These are phyloP conservation scores for Trachelus tabidus DNA, from an alignment of 2,888 invertebrate species.

Conservation along the genomic window DNA sequence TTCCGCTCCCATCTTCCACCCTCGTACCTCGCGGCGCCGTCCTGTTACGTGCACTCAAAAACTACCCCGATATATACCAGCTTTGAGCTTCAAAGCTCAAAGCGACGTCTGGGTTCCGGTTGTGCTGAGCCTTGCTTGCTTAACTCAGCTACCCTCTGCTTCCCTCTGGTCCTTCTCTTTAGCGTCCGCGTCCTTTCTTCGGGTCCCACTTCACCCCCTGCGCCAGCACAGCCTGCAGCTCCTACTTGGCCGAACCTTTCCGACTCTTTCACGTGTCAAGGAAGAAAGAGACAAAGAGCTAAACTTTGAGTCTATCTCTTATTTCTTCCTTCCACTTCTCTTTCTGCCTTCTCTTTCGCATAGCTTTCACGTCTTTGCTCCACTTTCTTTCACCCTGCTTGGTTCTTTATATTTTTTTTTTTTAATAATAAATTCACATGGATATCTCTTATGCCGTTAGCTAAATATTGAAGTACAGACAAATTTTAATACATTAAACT, in stretches of 20 bases:
- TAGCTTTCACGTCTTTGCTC: background rate
- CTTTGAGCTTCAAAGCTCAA: conserved; percentile 15
- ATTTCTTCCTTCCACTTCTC: conserved; percentile 4
- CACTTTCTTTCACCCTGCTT: background rate
- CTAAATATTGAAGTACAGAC: too few species aligned
- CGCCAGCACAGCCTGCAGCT: background rate
- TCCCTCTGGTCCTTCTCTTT: conserved; percentile 17
- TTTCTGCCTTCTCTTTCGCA: background rate
- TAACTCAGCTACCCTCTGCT: conserved; percentile 18
- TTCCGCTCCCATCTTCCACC: conserved; percentile 9
- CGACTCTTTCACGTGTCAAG: conserved; percentile 31
- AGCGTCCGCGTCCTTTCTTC: conserved; percentile 5
- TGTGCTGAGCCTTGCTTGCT: conserved; percentile 10
- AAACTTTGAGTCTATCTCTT: conserved; percentile 5
- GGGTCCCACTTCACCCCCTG: background rate
- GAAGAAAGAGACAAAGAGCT: conserved; percentile 25
- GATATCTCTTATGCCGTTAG: too few species aligned
- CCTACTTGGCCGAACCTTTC: conserved; percentile 33
- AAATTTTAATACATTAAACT: too few species aligned
- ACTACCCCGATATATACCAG: conserved; percentile 5
- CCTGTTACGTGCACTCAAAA: conserved; percentile 10
- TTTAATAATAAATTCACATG: background rate
- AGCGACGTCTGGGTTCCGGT: conserved; percentile 20
- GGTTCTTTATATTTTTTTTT: conserved; percentile 5
- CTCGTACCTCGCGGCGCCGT: background rate